Evolutionary conservation across 2,797 vertebrate genomes (phyloP), one percentile per base, ranked within the genome.

Genomic region (Anas capensis): DNA sequence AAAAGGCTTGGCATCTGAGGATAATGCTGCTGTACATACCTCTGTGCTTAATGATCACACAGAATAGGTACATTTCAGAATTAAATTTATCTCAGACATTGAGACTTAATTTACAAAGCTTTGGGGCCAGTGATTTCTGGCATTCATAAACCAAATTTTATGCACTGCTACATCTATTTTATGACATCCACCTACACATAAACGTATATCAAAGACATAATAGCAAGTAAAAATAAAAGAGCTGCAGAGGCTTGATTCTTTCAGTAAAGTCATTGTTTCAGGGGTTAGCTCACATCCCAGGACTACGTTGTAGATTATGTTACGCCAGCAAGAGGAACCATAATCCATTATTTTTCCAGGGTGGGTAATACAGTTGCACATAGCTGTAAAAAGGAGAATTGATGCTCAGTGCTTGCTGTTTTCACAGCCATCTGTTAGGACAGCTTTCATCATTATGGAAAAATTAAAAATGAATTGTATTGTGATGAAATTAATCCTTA

Each of bases 371-470:
- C 38, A 17, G 61, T 72, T 64, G 44, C 57, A 44, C 8, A 5
- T 40, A 65, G 53, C 78, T 62, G 36, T 88, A 40, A 77, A 93
- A 90, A 87, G 19, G 38, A 73, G 53, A 89, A 58, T 26, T 68
- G 62, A 61, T 72, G 48, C 77, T 95, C 73, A 90, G 57, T 38
- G 36, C 49, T 88, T 82, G n/a, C 71, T 88, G 58, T 46, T 86
- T 93, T 84, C 60, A 75, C 34, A 82, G n/a, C 78, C 86, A 82
- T 93, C 86, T 95, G 92, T 65, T 95, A 89, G 40, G 27, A 65
- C 70, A 26, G 78, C 38, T 90, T 66, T 64, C 68, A 57, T 80
- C 57, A 31, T 93, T 64, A 66, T 33, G 53, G 54, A 75, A 92
- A 85, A 90, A 58, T 38, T 65, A 46, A 90, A 96, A 85, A 87